Conservation (phyloP, 1,140 invertebrate genomes). For the Drosophila sproati region DNA sequence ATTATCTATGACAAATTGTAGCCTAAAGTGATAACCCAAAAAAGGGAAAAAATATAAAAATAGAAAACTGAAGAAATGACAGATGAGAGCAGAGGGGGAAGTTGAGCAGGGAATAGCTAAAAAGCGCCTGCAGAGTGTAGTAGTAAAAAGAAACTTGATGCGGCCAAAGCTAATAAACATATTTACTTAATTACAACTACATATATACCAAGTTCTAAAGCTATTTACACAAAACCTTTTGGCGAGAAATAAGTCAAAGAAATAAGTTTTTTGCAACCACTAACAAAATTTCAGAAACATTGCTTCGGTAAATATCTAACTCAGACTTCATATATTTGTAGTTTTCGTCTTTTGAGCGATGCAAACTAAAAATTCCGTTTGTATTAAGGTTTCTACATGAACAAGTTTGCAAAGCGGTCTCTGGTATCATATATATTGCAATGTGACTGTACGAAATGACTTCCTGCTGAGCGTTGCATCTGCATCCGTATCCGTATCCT, state of each 20-base stretch:
- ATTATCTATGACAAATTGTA: constrained; percentile 54
- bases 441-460: constrained; percentile 66
- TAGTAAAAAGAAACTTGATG: too few relatives aligned
- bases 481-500: constrained; percentile 31
- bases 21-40: neutral
- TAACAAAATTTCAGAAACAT: too few relatives aligned
- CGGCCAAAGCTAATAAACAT: too few relatives aligned
- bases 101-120: neutral
- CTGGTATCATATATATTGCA: constrained; percentile 36
- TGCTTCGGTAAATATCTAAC: too few relatives aligned
- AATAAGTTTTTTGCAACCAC: neutral
- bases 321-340: too few relatives aligned
- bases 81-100: too few relatives aligned
- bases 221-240: neutral
- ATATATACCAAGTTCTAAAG: too few relatives aligned
- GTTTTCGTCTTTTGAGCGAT: neutral
- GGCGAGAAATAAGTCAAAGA: neutral
- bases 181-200: too few relatives aligned
- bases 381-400: constrained; percentile 32
- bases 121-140: too few relatives aligned
- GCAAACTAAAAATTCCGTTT: constrained; percentile 38
- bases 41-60: neutral
- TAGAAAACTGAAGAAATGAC: neutral
- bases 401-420: constrained; percentile 6
- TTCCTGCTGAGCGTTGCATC: constrained; percentile 62